Base-by-base conservation (phyloP, 2,888 invertebrate species). In the Odontocerum albicorne region DNA sequence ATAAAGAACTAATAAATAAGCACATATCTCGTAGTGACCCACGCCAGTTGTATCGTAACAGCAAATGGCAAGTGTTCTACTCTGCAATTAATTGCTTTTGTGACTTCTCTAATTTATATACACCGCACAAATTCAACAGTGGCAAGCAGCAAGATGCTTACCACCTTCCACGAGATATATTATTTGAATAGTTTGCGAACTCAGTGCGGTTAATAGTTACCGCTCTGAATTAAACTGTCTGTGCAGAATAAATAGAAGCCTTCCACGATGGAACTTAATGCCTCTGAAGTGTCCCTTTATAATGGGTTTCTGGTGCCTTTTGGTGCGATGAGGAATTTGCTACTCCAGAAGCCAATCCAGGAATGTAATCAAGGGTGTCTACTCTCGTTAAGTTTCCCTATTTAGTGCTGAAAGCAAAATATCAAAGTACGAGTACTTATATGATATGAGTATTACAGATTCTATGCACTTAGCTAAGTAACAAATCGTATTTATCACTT, bases 171-270 rank as follows among this genome's bases (percentile, higher is more conserved):
- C 1, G 49, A 10, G 12, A 49, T 49, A 42, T 38, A 49, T 44
- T 17, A 32, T 42, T 42, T 31, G 50, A 32, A 51, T 51, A 51
- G 43, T 51, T 43, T 22, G 17, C 17, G 15, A 51, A 51, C 43
- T 50, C 35, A 35, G 17, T 51, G 42, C 50, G 50, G 50, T 43
- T 22, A 51, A 43, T 51, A 38, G 39, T 22, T 43, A 51, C 50
- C 32, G 16, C 43, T 16, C 21, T 15, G 43, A 31, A 43, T 51
- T 43, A 19, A 43, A 51, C 50, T 35, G 36, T 43, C 20, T 33
- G 33, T 43, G 36, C n/a, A 51, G 31, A 27, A 27, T 27, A 27
- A 27, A 27, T 27, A 27, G 4, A 27, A 7, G 10, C 10, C 27
- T 7, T 4, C 10, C 10, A 7, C 27, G 10, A 10, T 4, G 27